Evolutionary conservation across 2,888 invertebrate genomes (phyloP).

Genomic region (Oscheius sp.): DNA sequence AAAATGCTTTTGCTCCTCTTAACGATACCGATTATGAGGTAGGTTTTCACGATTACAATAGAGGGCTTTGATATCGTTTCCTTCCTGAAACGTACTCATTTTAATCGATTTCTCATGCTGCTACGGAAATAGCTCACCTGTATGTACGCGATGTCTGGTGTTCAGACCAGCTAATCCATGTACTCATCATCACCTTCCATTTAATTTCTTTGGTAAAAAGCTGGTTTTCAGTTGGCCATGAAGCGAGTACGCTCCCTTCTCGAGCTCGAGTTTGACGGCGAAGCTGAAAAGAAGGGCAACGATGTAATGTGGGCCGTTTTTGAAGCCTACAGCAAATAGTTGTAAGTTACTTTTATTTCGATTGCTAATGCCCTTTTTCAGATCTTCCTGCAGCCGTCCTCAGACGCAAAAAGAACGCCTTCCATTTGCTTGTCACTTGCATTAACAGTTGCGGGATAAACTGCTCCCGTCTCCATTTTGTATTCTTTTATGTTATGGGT

Average conservation of each 20-base stretch:
- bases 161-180: neutral
- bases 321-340: conserved; percentile 89
- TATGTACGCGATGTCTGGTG: neutral
- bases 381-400: neutral
- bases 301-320: conserved; percentile 99
- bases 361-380: neutral
- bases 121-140: neutral
- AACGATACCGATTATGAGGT: conserved; percentile 75
- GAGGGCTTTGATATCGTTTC: neutral
- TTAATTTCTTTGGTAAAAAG: neutral
- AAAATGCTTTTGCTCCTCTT: conserved; percentile 98
- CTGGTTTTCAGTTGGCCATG: conserved; percentile 82
- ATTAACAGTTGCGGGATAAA: conserved; percentile 22
- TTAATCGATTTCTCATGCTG: neutral
- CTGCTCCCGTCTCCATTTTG: conserved; percentile 1
- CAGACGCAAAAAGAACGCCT: neutral
- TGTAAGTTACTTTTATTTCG: conserved; percentile 9
- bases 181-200: neutral
- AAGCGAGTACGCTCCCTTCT: conserved; percentile 93
- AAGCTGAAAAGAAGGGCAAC: conserved; percentile 83
- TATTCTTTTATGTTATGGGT: conserved; percentile 22
- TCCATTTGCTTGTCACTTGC: conserved; percentile 22
- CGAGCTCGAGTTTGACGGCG: conserved; percentile 95
- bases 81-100: too few relatives aligned
- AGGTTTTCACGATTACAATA: neutral